These are phyloP conservation scores for Pocillopora meandrina DNA, from an alignment of 92 coral and sea anemone genomes.

Conservation along the genomic window DNA sequence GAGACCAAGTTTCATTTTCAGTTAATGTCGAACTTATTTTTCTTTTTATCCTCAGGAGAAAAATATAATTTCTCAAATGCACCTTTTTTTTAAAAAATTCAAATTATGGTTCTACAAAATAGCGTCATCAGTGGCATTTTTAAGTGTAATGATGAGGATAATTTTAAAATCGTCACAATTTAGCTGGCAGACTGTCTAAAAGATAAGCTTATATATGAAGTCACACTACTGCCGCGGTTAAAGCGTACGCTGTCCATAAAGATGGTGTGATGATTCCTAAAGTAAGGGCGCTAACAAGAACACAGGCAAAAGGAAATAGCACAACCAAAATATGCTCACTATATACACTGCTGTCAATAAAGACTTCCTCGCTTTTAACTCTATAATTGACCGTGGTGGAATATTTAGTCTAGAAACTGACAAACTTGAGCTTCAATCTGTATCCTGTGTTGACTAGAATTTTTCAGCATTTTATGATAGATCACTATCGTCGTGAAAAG, in stretches of 20 bases:
- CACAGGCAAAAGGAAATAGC: slow-evolving; percentile 37
- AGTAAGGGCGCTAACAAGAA: slow-evolving; percentile 19
- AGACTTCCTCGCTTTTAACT: slow-evolving; percentile 31
- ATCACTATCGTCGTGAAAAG: slow-evolving; percentile 5
- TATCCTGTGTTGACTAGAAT: slow-evolving; percentile 23
- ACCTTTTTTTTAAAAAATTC: no score
- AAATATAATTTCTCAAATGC: no score
- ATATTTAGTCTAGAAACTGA: slow-evolving; percentile 1
- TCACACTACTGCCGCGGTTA: slow-evolving; percentile 28
- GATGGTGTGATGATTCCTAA: slow-evolving; percentile 22
- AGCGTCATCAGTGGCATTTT: no score
- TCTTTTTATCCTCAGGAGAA: no score
- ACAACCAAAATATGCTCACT: slow-evolving; percentile 32
- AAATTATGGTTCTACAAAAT: no score
- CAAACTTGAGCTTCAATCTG: slow-evolving; percentile 27
- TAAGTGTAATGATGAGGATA: no score
- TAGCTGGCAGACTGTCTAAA: no score
- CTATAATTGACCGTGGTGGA: neutral
- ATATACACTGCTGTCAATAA: slow-evolving; percentile 36
- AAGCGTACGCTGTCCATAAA: slow-evolving; percentile 28
- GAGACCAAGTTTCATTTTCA: no score
- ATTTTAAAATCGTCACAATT: no score
- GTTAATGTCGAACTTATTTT: no score
- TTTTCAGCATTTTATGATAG: slow-evolving; percentile 36
- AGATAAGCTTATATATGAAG: no score